Evolutionary conservation across 2,113 vertebrate genomes (phyloP).

Genomic region (Notothenia rossii): DNA sequence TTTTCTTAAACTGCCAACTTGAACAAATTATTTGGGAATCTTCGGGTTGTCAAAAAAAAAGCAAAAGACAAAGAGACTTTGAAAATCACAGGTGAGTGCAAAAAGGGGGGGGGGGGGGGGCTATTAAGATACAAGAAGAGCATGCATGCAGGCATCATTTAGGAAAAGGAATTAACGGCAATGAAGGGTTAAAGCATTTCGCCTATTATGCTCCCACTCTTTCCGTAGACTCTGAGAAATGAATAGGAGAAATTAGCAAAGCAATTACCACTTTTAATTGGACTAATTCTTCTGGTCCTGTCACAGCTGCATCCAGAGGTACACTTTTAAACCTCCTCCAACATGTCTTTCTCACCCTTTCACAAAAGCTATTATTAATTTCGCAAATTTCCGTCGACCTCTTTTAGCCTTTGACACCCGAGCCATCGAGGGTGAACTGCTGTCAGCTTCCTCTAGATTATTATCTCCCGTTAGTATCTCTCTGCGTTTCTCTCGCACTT

Average conservation of each 20-base stretch:
- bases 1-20: neutral
- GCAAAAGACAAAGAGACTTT: constrained; percentile 35
- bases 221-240: constrained; percentile 81
- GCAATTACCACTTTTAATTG: constrained; percentile 89
- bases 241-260: constrained; percentile 86
- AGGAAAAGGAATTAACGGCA: constrained; percentile 40
- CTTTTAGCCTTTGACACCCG: constrained; percentile 84
- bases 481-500: constrained; percentile 31
- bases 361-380: constrained; percentile 83
- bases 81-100: constrained; percentile 32
- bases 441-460: constrained; percentile 76
- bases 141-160: constrained; percentile 38
- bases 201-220: constrained; percentile 83
- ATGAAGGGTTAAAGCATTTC: constrained; percentile 81
- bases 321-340: constrained; percentile 62
- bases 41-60: constrained; percentile 6
- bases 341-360: constrained; percentile 72
- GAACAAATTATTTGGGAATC: constrained; percentile 8
- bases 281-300: constrained; percentile 84
- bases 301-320: constrained; percentile 83
- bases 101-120: constrained; percentile 1
- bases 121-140: constrained; percentile 37
- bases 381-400: constrained; percentile 77
- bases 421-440: constrained; percentile 74
- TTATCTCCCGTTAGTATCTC: constrained; percentile 67